These are phyloP conservation scores for Amorpha juglandis DNA, from an alignment of 2,888 invertebrate species.

Conservation along the genomic window DNA sequence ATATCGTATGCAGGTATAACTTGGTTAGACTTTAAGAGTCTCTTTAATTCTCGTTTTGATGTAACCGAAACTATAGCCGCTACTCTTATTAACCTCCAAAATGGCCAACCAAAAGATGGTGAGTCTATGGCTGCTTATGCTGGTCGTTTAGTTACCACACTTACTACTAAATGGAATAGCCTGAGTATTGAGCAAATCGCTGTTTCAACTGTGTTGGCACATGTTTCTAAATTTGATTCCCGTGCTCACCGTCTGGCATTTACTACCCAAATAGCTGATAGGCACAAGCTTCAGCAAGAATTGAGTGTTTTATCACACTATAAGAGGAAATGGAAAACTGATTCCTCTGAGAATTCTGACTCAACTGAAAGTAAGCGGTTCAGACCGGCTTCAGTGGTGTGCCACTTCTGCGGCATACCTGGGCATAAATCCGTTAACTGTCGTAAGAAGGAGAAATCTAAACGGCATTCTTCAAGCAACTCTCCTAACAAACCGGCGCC, in stretches of 20 bases:
- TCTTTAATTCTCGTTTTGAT: too few species aligned
- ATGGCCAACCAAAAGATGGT: constrained; percentile 31
- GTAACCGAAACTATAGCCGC: constrained; percentile 30
- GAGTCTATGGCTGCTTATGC: constrained; percentile 32
- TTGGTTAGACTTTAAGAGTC: too few species aligned
- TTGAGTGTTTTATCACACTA: too few species aligned
- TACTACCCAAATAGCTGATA: constrained; percentile 26
- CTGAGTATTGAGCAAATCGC: constrained; percentile 30
- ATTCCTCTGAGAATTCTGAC: constrained; percentile 26
- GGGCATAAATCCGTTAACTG: too few species aligned
- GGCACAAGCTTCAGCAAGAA: constrained; percentile 27
- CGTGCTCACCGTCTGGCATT: constrained; percentile 30
- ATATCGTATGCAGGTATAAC: too few species aligned
- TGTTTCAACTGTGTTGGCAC: constrained; percentile 27
- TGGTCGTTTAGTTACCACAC: constrained; percentile 27
- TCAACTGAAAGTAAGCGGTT: too few species aligned
- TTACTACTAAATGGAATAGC: constrained; percentile 27
- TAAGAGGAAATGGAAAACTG: constrained; percentile 26
- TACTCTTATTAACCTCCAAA: constrained; percentile 32
- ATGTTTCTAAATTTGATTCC: constrained; percentile 29
- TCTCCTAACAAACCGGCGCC: not conserved
- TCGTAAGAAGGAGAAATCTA: not conserved
- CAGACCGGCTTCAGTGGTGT: too few species aligned
- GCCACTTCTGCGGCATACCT: too few species aligned
- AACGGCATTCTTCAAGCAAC: not conserved